phyloP scores from a whole-genome alignment of 2,888 invertebrate species.

The Apoda limacodes region DNA sequence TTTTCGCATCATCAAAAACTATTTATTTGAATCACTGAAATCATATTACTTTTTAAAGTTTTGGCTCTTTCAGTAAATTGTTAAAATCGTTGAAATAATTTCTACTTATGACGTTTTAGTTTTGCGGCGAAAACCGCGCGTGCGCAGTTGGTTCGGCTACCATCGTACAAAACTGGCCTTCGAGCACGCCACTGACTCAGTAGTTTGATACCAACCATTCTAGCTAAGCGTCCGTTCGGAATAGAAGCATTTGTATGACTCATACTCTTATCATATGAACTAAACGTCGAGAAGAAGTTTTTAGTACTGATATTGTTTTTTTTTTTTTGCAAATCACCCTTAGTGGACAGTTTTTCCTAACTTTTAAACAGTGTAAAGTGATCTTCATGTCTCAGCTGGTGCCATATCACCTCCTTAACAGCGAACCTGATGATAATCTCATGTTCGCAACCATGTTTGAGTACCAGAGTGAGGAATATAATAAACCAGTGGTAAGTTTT shows the following conservation, averaged over 20 bases:
- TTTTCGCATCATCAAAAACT: slow-evolving; percentile 40
- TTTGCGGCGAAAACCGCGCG: slow-evolving; percentile 37
- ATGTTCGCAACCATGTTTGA: slow-evolving; percentile 70
- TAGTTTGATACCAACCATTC: slow-evolving; percentile 66
- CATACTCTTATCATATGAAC: slow-evolving; percentile 59
- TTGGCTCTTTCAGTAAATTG: slow-evolving; percentile 31
- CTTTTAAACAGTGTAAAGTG: slow-evolving; percentile 40
- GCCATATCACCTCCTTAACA: slow-evolving; percentile 60
- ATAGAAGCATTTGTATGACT: slow-evolving; percentile 46
- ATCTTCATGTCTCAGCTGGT: slow-evolving; percentile 75
- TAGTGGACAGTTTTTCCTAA: slow-evolving; percentile 43
- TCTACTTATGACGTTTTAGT: slow-evolving; percentile 39
- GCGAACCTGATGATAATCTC: slow-evolving; percentile 67
- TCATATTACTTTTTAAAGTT: no score
- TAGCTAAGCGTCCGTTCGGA: slow-evolving; percentile 48
- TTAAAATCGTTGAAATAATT: slow-evolving; percentile 33
- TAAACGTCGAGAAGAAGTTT: slow-evolving; percentile 37
- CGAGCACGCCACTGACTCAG: slow-evolving; percentile 57
- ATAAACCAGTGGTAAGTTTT: slow-evolving; percentile 53
- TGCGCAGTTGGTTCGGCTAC: slow-evolving; percentile 46
- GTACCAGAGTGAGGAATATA: slow-evolving; percentile 59
- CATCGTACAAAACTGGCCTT: slow-evolving; percentile 61
- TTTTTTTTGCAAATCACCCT: slow-evolving; percentile 28
- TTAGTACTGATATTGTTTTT: slow-evolving; percentile 35
- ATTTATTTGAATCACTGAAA: slow-evolving; percentile 53